Evolutionary conservation across 2,797 vertebrate species (phyloP).

Genomic region (Ciconia nigra): DNA sequence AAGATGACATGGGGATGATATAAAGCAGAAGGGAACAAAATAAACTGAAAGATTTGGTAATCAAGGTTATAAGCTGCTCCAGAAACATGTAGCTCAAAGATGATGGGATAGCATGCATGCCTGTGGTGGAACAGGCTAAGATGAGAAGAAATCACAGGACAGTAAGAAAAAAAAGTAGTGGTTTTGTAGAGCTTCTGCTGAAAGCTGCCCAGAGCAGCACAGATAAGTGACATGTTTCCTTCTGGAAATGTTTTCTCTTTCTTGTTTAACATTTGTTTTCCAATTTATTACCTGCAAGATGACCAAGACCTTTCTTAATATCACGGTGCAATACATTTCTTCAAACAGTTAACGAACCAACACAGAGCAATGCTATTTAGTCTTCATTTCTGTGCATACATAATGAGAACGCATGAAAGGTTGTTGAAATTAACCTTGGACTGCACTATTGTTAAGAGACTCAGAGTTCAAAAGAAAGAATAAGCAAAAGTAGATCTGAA

Average conservation of each 20-base stretch:
- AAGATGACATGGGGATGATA: background rate
- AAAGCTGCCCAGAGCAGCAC: background rate
- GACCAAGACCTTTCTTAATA: background rate
- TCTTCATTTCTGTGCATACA: background rate
- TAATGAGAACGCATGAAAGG: background rate
- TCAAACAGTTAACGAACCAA: background rate
- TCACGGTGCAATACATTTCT: background rate
- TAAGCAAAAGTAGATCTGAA: background rate
- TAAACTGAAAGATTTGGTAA: background rate
- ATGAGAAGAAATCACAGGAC: background rate
- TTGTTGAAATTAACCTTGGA: conserved; percentile 11
- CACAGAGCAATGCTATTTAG: background rate
- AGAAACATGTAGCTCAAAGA: background rate
- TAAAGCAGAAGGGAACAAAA: background rate
- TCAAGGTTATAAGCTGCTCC: background rate
- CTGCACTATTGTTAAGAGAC: background rate
- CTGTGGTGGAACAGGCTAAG: background rate
- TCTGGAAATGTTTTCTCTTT: background rate
- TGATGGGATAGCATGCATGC: background rate
- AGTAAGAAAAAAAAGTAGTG: background rate
- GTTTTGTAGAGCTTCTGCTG: background rate
- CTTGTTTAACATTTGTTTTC: background rate
- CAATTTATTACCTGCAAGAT: background rate
- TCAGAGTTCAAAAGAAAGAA: background rate
- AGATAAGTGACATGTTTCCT: background rate